Conservation (phyloP, 2,113 vertebrate genomes). For the Hippocampus abdominalis region DNA sequence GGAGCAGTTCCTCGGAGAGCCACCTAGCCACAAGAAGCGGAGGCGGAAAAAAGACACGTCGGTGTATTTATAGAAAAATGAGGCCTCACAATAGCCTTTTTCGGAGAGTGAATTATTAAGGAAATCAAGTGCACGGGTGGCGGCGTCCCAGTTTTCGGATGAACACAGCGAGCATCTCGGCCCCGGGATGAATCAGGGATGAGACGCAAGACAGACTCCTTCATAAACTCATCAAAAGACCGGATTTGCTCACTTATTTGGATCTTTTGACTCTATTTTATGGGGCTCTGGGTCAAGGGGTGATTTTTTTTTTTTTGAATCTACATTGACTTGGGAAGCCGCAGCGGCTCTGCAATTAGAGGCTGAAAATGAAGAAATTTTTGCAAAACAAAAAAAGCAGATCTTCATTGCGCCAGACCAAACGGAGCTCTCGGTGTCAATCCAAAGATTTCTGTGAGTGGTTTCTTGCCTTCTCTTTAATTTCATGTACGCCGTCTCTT, state of each 20-base stretch:
- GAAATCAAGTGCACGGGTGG: slow-evolving; percentile 71
- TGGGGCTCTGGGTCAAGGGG: slow-evolving; percentile 36
- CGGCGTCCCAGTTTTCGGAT: slow-evolving; percentile 77
- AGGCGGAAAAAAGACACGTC: slow-evolving; percentile 59
- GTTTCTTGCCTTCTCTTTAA: slow-evolving; percentile 17
- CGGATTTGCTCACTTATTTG: slow-evolving; percentile 21
- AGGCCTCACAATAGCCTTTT: slow-evolving; percentile 78
- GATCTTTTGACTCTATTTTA: slow-evolving; percentile 16
- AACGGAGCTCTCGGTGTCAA: slow-evolving; percentile 54
- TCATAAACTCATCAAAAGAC: slow-evolving; percentile 36
- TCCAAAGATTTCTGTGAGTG: slow-evolving; percentile 82
- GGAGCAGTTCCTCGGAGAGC: slow-evolving; percentile 73
- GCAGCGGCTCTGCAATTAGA: slow-evolving; percentile 38
- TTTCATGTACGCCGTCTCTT: neutral
- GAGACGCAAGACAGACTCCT: slow-evolving; percentile 56
- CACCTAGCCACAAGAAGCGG: slow-evolving; percentile 65
- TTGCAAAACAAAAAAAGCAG: slow-evolving; percentile 59
- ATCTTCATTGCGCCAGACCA: slow-evolving; percentile 63
- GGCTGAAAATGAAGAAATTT: slow-evolving; percentile 65
- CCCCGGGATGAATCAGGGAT: slow-evolving; percentile 65
- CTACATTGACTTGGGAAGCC: slow-evolving; percentile 23
- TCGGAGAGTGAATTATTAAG: slow-evolving; percentile 79
- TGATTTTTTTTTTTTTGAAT: neutral
- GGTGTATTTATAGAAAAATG: slow-evolving; percentile 80
- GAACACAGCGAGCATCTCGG: slow-evolving; percentile 68